Evolutionary conservation across 2,797 vertebrate species (phyloP).

Genomic region (Diplodus puntazzo): DNA sequence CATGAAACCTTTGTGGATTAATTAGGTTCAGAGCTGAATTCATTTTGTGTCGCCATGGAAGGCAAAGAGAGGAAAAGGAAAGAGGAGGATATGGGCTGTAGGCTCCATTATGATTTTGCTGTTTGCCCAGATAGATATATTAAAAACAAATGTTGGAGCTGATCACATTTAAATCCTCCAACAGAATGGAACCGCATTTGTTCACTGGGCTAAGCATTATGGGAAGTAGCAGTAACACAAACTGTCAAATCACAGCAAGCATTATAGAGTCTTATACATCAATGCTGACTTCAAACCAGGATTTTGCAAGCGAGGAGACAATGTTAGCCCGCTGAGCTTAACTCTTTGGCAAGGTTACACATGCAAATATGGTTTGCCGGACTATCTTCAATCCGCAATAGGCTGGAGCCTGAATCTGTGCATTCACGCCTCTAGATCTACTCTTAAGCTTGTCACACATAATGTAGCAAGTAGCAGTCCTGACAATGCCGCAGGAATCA

Average conservation of each 20-base stretch:
- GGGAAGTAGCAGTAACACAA: conserved; percentile 63
- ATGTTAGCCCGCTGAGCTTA: conserved; percentile 74
- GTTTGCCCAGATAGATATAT: conserved; percentile 74
- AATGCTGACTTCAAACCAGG: conserved; percentile 69
- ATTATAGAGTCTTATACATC: conserved; percentile 73
- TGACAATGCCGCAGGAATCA: conserved; percentile 83
- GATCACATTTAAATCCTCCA: conserved; percentile 73
- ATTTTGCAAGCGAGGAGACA: conserved; percentile 66
- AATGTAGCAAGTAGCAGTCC: conserved; percentile 79
- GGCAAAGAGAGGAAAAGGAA: conserved; percentile 76
- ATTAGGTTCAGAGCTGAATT: conserved; percentile 90
- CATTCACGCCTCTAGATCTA: conserved; percentile 79
- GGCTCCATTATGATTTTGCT: conserved; percentile 78
- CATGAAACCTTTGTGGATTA: conserved; percentile 92
- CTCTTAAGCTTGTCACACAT: conserved; percentile 85
- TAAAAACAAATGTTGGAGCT: conserved; percentile 66
- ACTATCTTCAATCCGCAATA: conserved; percentile 74
- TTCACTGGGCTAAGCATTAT: conserved; percentile 59
- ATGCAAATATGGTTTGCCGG: conserved; percentile 72
- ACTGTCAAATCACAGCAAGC: conserved; percentile 72
- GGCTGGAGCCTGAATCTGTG: conserved; percentile 65
- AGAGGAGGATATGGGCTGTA: conserved; percentile 70
- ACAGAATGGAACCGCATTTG: conserved; percentile 52
- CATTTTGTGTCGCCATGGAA: conserved; percentile 86
- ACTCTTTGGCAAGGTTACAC: conserved; percentile 76